Percentiles rank a stretch among this genome's conserved stretches.
These are phyloP conservation scores for Nothobranchius furzeri DNA, from an alignment of 2,113 vertebrate species.

Conservation along the genomic window DNA sequence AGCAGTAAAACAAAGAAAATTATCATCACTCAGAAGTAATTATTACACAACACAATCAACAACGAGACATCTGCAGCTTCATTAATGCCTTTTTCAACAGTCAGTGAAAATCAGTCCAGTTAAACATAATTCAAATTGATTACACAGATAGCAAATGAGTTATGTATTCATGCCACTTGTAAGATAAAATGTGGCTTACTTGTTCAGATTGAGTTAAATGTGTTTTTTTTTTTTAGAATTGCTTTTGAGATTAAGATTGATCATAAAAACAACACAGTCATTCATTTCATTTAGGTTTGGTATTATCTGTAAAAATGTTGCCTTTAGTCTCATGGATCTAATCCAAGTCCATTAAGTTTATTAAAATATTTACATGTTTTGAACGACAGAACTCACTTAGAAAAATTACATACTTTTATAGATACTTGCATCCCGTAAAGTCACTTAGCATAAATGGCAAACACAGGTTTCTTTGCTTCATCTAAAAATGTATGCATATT, in stretches of 20 bases:
- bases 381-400: conserved; percentile 26
- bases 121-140: conserved; percentile 10
- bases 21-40: conserved; percentile 23
- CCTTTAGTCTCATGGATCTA: conserved; percentile 45
- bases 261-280: conserved; percentile 39
- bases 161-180: conserved; percentile 36
- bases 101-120: conserved; percentile 7
- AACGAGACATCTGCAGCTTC: conserved; percentile 18
- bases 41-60: neutral
- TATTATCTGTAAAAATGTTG: conserved; percentile 54
- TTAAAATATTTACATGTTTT: conserved; percentile 57
- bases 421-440: conserved; percentile 13
- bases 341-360: conserved; percentile 63
- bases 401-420: conserved; percentile 18
- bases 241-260: conserved; percentile 70
- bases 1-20: conserved; percentile 25
- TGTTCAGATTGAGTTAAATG: conserved; percentile 58
- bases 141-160: conserved; percentile 4
- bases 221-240: conserved; percentile 66
- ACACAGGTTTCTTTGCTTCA: conserved; percentile 4
- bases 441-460: neutral
- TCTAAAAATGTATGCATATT: neutral
- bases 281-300: conserved; percentile 55
- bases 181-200: conserved; percentile 24
- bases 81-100: conserved; percentile 14